These are phyloP conservation scores for Andrena haemorrhoa DNA, from an alignment of 2,888 invertebrate genomes.

Conservation along the genomic window DNA sequence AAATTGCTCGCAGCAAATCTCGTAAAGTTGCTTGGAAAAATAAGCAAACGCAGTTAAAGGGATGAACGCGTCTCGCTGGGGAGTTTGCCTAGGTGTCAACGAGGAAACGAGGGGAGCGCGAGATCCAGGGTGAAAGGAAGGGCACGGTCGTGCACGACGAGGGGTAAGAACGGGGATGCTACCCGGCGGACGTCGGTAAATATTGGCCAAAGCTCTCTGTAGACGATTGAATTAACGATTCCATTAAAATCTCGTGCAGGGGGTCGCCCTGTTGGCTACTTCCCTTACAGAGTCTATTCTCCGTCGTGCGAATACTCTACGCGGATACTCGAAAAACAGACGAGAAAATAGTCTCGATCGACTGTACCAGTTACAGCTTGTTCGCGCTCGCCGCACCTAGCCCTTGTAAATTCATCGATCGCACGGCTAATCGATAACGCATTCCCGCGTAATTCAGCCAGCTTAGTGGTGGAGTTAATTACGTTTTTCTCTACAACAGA, in stretches of 20 bases:
- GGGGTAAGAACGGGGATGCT: slow-evolving; percentile 21
- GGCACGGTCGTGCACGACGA: not conserved
- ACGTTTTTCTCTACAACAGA: slow-evolving; percentile 25
- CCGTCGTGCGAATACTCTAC: not conserved
- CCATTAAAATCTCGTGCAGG: slow-evolving; percentile 70
- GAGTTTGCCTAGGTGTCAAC: slow-evolving; percentile 25
- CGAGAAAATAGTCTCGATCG: not conserved
- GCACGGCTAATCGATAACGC: slow-evolving; percentile 48
- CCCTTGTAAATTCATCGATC: slow-evolving; percentile 36
- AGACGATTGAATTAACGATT: slow-evolving; percentile 75
- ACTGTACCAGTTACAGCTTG: slow-evolving; percentile 13
- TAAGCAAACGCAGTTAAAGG: slow-evolving; percentile 8
- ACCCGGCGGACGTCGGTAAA: slow-evolving; percentile 61
- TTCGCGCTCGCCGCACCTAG: slow-evolving; percentile 4
- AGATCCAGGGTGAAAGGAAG: slow-evolving; percentile 23
- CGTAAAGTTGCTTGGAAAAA: not conserved
- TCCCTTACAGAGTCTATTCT: slow-evolving; percentile 29
- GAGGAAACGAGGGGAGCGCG: slow-evolving; percentile 4
- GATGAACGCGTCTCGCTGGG: not conserved
- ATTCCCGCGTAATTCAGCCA: slow-evolving; percentile 23
- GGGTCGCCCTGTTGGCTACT: slow-evolving; percentile 18
- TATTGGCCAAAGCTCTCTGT: slow-evolving; percentile 69
- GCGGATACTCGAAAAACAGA: not conserved
- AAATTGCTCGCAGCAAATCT: not conserved
- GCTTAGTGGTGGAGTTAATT: slow-evolving; percentile 38